Conservation (phyloP, 2,797 vertebrate genomes). For the Phrynocephalus vlangalii region DNA sequence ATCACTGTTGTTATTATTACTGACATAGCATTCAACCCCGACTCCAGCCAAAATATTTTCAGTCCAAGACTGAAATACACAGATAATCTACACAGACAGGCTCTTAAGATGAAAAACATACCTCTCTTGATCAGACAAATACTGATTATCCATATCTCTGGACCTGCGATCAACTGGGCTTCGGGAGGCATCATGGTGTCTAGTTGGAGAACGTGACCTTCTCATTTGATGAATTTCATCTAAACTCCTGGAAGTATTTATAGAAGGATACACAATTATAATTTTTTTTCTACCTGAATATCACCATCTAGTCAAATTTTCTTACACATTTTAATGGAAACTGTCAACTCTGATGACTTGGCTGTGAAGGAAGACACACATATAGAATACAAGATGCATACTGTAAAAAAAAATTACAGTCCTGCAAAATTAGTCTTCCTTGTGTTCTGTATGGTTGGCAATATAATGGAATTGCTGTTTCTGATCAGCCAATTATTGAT, state of each 20-base stretch:
- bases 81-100: conserved; percentile 24
- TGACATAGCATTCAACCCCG: background rate
- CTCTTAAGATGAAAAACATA: conserved; percentile 75
- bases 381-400: background rate
- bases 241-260: conserved; percentile 87
- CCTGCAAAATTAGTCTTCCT: background rate
- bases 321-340: background rate
- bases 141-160: conserved; percentile 92
- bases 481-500: background rate
- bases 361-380: background rate
- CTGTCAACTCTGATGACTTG: background rate
- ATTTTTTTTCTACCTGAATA: conserved; percentile 34
- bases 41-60: background rate
- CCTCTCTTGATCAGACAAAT: conserved; percentile 96
- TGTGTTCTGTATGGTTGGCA: background rate
- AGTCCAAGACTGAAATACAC: conserved; percentile 35
- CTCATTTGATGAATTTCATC: conserved; percentile 98
- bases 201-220: conserved; percentile 91
- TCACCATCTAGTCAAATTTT: background rate
- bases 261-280: conserved; percentile 48
- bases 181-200: conserved; percentile 90
- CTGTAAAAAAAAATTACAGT: background rate
- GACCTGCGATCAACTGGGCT: conserved; percentile 88
- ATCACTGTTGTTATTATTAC: background rate
- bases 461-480: background rate